phyloP scores from a whole-genome alignment of 2,888 invertebrate genomes.

The Ceriagrion tenellum region DNA sequence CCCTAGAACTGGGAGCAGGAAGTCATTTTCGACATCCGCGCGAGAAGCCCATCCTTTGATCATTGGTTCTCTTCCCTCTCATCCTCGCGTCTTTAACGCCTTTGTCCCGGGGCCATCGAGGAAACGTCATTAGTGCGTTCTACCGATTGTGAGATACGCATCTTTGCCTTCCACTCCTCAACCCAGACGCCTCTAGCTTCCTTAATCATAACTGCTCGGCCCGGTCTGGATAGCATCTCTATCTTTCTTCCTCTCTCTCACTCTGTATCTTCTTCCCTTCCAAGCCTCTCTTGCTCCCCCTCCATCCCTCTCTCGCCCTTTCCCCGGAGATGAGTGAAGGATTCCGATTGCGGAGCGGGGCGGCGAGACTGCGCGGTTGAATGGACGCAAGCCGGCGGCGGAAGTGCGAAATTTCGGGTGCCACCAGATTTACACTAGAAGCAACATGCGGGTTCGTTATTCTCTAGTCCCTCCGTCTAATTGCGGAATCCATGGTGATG shows the following conservation, averaged over 20 bases:
- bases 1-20: not conserved
- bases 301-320: not conserved
- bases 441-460: not conserved
- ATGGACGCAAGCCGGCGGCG: not conserved
- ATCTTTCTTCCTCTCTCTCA: not conserved
- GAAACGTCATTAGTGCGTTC: not conserved
- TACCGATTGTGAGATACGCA: not conserved
- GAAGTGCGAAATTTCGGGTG: not conserved
- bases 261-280: not conserved
- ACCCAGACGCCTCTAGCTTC: not conserved
- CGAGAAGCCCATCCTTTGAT: not conserved
- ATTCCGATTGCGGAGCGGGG: not conserved
- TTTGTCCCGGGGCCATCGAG: not conserved
- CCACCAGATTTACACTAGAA: not conserved
- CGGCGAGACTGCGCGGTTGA: not conserved
- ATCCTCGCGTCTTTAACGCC: not conserved
- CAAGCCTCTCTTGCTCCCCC: not conserved
- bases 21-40: not conserved
- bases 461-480: not conserved
- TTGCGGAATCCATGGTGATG: not conserved
- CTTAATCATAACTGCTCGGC: not conserved
- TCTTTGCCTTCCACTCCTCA: not conserved
- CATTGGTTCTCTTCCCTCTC: not conserved
- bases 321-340: not conserved
- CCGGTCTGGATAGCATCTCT: constrained; percentile 20